Conservation (phyloP, 2,888 invertebrate species). For the Augiades crinisus region DNA sequence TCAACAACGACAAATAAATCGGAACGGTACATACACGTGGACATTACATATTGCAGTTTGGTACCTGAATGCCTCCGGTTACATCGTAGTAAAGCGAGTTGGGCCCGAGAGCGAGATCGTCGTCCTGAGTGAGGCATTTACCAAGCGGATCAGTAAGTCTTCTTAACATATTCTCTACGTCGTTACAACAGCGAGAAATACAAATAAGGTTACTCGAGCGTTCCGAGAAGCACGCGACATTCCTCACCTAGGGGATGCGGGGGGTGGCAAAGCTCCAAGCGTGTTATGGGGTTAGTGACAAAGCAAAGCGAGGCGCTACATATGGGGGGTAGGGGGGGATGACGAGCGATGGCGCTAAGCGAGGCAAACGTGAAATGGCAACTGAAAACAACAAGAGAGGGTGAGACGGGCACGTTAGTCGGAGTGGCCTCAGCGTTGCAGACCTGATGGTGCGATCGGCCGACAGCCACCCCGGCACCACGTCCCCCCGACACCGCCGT, state of each 20-base stretch:
- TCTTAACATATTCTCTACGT: constrained; percentile 69
- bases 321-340: too few relatives aligned
- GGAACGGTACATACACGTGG: constrained; percentile 34
- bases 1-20: constrained; percentile 30
- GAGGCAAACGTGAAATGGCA: constrained; percentile 63
- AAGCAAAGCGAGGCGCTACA: constrained; percentile 61
- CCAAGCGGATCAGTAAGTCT: constrained; percentile 77
- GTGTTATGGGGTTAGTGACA: constrained; percentile 58
- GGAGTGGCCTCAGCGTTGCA: constrained; percentile 66
- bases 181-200: constrained; percentile 68
- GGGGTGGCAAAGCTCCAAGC: constrained; percentile 54
- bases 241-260: constrained; percentile 39
- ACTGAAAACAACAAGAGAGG: constrained; percentile 56
- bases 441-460: constrained; percentile 71
- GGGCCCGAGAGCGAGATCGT: constrained; percentile 77
- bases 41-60: constrained; percentile 39
- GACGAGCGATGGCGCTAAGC: constrained; percentile 60
- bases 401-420: constrained; percentile 59
- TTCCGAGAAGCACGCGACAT: constrained; percentile 44
- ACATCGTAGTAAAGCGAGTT: constrained; percentile 80
- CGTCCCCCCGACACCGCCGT: constrained; percentile 24
- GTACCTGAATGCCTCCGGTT: constrained; percentile 81
- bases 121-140: constrained; percentile 79
- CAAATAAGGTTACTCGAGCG: constrained; percentile 52
- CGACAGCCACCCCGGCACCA: constrained; percentile 37